Base-by-base conservation (phyloP, 2,797 vertebrate genomes). In the Gymnopithys bicolor region DNA sequence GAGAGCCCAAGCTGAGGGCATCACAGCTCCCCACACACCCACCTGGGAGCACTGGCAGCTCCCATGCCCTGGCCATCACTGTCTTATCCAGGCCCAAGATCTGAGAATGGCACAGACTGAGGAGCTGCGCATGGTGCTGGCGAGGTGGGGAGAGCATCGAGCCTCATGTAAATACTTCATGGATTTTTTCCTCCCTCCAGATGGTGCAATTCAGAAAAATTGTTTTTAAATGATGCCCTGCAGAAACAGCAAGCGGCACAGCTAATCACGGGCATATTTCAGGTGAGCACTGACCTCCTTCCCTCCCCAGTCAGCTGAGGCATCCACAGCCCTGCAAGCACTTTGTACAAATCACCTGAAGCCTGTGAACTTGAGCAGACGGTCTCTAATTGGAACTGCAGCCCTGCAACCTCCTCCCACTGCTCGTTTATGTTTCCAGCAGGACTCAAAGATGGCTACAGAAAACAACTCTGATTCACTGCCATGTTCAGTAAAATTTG, bases 181-280 rank as follows among this genome's bases (percentile, higher is more conserved):
- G 5, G 13, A 93, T 93, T 97, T 94, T 81, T 43, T 52, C 39
- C 53, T 62, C 75, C 84, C 90, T 97, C 96, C 87, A 96, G 91
- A 95, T 84, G 94, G 77, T 94, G 83, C 83, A 95, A 91, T 96
- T 97, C 92, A 95, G 89, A 93, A 68, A 94, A 92, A 89, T 67
- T 79, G 52, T 79, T 94, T 97, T 95, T 86, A 97, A 96, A 96
- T 87, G 79, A 90, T 63, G 90, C 89, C 90, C 96, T 84, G 74
- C 92, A 93, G 90, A 84, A 73, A 79, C 56, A 68, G 51, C 5
- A 30, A 87, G 84, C 94, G 71, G 93, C 84, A n/a, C 93, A 87
- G 97, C 84, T 96, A 95, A 78, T 71, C 81, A 73, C 75, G 18
- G 84, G 75, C 86, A 33, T 70, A 80, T 94, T 96, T 95, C 96